Conservation (phyloP, 2,113 vertebrate species). For the Anolis sagrei region DNA sequence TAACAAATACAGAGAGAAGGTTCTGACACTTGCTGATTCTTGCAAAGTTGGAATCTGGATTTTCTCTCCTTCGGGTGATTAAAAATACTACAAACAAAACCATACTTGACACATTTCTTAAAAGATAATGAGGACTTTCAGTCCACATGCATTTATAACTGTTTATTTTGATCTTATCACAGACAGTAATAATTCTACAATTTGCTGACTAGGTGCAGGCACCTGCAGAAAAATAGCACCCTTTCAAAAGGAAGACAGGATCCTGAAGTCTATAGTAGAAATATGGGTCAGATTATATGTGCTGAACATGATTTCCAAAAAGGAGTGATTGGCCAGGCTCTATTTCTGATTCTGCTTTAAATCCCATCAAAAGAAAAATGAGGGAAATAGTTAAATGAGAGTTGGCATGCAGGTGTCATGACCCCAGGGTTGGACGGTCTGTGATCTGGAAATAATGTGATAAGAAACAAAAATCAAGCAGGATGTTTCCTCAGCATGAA, state of each 20-base stretch:
- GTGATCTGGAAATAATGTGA: not conserved
- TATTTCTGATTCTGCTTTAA: not conserved
- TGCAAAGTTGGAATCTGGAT: not conserved
- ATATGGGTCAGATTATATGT: not conserved
- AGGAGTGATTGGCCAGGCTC: not conserved
- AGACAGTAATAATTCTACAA: conserved; percentile 17
- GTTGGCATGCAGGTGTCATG: not conserved
- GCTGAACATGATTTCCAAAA: conserved; percentile 30
- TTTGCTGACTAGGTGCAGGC: not conserved
- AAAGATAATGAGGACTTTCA: conserved; percentile 25
- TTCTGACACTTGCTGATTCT: not conserved
- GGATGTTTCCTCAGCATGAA: not conserved
- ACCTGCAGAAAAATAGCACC: conserved; percentile 14
- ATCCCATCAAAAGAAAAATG: not conserved
- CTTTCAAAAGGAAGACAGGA: conserved; percentile 15
- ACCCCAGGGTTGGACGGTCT: not conserved
- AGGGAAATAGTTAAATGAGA: not conserved
- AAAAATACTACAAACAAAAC: not conserved
- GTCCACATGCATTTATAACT: not conserved
- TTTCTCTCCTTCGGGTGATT: conserved; percentile 17
- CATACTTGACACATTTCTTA: not conserved
- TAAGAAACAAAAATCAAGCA: not conserved
- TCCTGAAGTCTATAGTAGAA: not conserved
- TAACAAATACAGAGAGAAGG: not conserved
- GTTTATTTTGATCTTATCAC: conserved; percentile 14